Base-by-base conservation (phyloP, 2,888 invertebrate species). In the Thymelicus lineola region DNA sequence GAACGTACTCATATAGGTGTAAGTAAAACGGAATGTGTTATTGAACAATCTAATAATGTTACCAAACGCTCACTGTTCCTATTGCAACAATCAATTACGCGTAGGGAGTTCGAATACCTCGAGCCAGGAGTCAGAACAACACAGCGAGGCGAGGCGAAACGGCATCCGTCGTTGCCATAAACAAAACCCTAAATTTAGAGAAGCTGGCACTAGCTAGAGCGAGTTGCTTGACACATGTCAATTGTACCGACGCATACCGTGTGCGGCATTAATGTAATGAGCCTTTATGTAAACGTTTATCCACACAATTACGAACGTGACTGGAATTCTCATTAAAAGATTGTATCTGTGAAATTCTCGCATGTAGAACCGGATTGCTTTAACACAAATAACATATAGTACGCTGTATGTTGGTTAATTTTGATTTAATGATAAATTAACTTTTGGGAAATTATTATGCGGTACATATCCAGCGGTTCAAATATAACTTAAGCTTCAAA, bases 121-220 rank as follows among this genome's bases (percentile, higher is more conserved):
- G 50, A 64, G 50, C 53, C 59, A 59, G 77, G 42, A 64, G 50
- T 45, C 59, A 59, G 77, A 65, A 65, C 53, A 71, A 70, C 66
- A 57, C 10, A 66, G 46, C 58, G 70, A 63, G 63, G 67, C 62
- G 70, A 73, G 68, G 73, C 74, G 70, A 85, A 79, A 81, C 85
- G 84, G 84, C 90, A 88, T 93, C 93, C 93, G 91, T 80, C 83
- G 83, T 84, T 83, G 78, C 77, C 78, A 81, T 92, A 92, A 93
- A 93, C 92, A 92, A 83, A 79, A 77, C 80, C 84, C 90, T 88
- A 87, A 90, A 91, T 86, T 82, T 85, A 88, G 85, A 82, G 77
- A 77, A 74, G 76, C 80, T 28, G 28, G 28, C 28, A 28, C 4
- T 81, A 74, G 76, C 80, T 82, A 79, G 78, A 80, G 79, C 79